Base-by-base conservation (phyloP, 2,113 vertebrate species). In the Hyla sarda region DNA sequence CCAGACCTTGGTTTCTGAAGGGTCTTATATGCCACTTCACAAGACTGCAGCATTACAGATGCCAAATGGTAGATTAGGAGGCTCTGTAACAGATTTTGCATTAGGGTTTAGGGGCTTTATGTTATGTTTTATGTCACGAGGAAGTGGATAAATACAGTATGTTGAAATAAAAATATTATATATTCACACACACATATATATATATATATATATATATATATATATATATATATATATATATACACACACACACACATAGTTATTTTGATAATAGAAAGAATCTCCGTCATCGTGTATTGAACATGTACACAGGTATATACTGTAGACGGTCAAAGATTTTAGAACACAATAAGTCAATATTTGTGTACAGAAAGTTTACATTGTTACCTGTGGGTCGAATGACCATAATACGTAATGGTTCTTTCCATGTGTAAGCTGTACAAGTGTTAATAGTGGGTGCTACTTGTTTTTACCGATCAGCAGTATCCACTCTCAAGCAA, bases 401-500 rank as follows among this genome's bases (percentile, higher is more conserved):
- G 3, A 21, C 74, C 21, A 4, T 28, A 77, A 32, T 32, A 32
- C 25, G 73, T 75, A 30, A 30, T 54, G 74, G 74, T 77, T 52
- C 30, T 50, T 58, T 37, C 32, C 13, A 41, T 41, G 50, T 9
- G 28, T 32, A 19, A 41, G 30, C 54, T 10, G 5, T 58, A 13
- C 30, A 14, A 41, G 54, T 37, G 77, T 81, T 65, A 62, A 81
- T 62, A 41, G 28, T 62, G 67, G 32, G 32, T 13, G n/a, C 77
- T 41, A 17, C 58, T 47, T 65, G 25, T 45, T 47, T 81, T 28
- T 45, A 47, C 54, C 62, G 60, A 80, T 45, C 77, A 80, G 77
- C 56, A 62, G 77, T 80, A 45, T 80, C 56, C 77, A 80, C 56
- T 62, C 6, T 80, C 77, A 16, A 34, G 56, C 56, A 41, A 80